Conservation (phyloP, 2,113 vertebrate species). For the Engraulis encrasicolus region DNA sequence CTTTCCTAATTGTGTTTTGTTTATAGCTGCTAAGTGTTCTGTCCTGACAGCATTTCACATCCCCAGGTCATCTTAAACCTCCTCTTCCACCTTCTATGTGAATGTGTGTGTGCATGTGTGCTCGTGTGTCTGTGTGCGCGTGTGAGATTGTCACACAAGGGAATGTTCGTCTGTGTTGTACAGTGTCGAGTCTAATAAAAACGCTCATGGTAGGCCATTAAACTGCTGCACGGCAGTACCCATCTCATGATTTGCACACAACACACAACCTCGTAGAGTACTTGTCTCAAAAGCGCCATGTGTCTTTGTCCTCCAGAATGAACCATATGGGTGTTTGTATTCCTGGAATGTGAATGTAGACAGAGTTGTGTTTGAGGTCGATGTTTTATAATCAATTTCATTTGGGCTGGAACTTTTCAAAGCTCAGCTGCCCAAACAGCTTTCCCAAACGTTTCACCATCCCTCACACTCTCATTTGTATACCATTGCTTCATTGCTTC, state of each 20-base stretch:
- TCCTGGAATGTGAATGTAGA: not conserved
- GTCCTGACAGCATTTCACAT: not conserved
- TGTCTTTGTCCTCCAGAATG: not conserved
- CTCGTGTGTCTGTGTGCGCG: no score
- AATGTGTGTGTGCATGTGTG: no score
- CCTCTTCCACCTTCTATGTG: not conserved
- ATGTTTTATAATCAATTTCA: no score
- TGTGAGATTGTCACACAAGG: not conserved
- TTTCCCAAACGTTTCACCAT: no score
- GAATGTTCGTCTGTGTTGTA: not conserved
- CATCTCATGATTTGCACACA: not conserved
- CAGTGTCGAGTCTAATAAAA: not conserved
- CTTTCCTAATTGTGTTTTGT: not conserved
- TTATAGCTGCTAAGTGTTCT: not conserved
- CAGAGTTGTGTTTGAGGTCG: not conserved
- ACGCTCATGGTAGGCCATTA: constrained; percentile 7
- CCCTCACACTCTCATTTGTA: no score
- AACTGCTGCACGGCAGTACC: not conserved
- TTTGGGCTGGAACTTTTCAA: no score
- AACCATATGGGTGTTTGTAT: not conserved
- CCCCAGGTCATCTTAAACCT: not conserved
- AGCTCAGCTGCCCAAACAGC: no score
- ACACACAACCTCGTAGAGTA: not conserved
- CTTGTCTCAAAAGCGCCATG: not conserved
- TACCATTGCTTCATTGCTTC: no score